phyloP scores from a whole-genome alignment of 2,888 invertebrate genomes.

The Phasia obesa region DNA sequence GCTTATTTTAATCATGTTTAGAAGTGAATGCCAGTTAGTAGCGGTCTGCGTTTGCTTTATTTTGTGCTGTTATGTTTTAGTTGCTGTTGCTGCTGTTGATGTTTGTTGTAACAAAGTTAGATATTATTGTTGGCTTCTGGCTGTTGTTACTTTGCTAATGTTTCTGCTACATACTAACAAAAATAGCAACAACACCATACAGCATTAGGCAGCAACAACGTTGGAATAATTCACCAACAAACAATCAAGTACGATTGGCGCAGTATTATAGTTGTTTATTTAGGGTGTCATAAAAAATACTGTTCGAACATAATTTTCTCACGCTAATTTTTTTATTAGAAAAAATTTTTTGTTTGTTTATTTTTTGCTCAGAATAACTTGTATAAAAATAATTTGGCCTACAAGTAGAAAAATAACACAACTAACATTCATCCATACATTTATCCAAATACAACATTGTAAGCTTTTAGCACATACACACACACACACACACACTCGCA shows the following conservation, averaged over 20 bases:
- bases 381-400: constrained; percentile 57
- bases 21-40: constrained; percentile 61
- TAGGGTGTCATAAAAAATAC: constrained; percentile 69
- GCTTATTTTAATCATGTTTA: constrained; percentile 34
- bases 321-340: constrained; percentile 63
- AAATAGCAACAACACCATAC: constrained; percentile 10
- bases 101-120: constrained; percentile 22
- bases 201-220: constrained; percentile 13
- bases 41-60: constrained; percentile 23
- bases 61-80: constrained; percentile 32
- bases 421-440: constrained; percentile 21
- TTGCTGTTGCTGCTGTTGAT: constrained; percentile 6
- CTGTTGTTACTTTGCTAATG: constrained; percentile 19
- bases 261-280: constrained; percentile 63
- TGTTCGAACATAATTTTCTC: constrained; percentile 66
- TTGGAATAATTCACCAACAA: constrained; percentile 56
- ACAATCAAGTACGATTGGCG: constrained; percentile 43
- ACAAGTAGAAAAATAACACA: constrained; percentile 55
- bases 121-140: constrained; percentile 36
- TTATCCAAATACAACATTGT: constrained; percentile 17
- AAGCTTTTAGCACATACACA: too few species aligned
- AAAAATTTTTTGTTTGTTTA: constrained; percentile 32
- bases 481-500: constrained; percentile 10
- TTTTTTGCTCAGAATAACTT: constrained; percentile 41
- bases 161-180: constrained; percentile 30